Percentiles rank a stretch among this genome's conserved stretches.
Conservation (phyloP, 2,888 invertebrate genomes). For the Synergus itoensis region DNA sequence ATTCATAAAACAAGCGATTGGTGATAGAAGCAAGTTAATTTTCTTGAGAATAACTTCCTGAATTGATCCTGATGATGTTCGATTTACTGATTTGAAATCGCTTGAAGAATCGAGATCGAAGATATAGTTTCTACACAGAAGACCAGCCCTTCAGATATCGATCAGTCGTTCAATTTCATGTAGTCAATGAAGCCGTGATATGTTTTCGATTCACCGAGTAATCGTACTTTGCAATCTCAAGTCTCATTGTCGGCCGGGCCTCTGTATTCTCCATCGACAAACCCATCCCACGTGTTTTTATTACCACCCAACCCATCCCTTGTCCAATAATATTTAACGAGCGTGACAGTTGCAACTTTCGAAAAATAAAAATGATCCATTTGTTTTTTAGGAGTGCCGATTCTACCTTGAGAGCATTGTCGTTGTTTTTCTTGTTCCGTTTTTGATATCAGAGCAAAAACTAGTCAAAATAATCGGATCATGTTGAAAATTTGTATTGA, state of each 20-base stretch:
- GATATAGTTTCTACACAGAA: background rate
- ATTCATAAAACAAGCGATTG: background rate
- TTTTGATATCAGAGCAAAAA: background rate
- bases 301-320: constrained; percentile 13
- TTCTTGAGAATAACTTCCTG: background rate
- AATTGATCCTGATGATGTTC: constrained; percentile 3
- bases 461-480: background rate
- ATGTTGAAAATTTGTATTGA: background rate
- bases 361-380: constrained; percentile 1
- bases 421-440: background rate
- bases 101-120: constrained; percentile 16
- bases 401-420: background rate
- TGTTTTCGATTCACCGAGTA: constrained; percentile 13
- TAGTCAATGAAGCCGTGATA: constrained; percentile 30
- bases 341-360: constrained; percentile 27
- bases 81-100: constrained; percentile 9
- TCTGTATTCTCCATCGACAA: background rate
- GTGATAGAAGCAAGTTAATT: constrained; percentile 24
- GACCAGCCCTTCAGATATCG: constrained; percentile 30
- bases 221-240: constrained; percentile 29
- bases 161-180: constrained; percentile 37
- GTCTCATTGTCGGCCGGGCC: background rate
- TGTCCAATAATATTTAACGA: constrained; percentile 26
- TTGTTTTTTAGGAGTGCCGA: background rate
- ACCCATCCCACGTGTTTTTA: constrained; percentile 37